Conservation (phyloP, 2,113 vertebrate species). For the Colius striatus region DNA sequence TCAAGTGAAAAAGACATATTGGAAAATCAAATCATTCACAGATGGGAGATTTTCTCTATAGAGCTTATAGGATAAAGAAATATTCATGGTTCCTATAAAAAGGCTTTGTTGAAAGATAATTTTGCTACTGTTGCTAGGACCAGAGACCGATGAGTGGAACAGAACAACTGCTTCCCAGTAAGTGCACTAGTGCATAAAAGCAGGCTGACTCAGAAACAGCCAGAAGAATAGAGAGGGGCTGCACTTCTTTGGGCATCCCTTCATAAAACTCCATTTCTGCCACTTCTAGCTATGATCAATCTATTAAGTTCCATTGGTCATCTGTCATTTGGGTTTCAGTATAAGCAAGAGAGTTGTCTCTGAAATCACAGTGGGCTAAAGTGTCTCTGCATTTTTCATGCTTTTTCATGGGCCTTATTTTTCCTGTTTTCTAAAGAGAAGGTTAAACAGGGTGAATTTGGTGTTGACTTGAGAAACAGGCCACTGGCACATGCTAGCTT, state of each 20-base stretch:
- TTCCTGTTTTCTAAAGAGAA: not conserved
- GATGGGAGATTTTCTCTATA: conserved; percentile 32
- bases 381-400: not conserved
- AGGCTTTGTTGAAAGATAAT: conserved; percentile 37
- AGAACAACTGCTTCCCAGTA: not conserved
- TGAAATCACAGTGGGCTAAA: not conserved
- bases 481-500: not conserved
- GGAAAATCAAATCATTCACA: conserved; percentile 61
- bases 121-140: conserved; percentile 49
- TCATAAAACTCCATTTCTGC: not conserved
- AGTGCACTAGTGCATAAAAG: not conserved
- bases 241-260: not conserved
- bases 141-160: not conserved
- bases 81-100: conserved; percentile 49
- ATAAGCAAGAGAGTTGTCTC: not conserved
- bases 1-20: conserved; percentile 23
- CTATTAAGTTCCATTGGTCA: not conserved
- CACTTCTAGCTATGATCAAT: not conserved
- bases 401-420: not conserved
- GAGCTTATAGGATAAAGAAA: conserved; percentile 36
- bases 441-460: not conserved
- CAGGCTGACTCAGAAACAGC: not conserved
- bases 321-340: not conserved
- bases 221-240: not conserved
- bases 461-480: not conserved